phyloP scores from a whole-genome alignment of 2,888 invertebrate genomes.

The Caenorhabditis becei region DNA sequence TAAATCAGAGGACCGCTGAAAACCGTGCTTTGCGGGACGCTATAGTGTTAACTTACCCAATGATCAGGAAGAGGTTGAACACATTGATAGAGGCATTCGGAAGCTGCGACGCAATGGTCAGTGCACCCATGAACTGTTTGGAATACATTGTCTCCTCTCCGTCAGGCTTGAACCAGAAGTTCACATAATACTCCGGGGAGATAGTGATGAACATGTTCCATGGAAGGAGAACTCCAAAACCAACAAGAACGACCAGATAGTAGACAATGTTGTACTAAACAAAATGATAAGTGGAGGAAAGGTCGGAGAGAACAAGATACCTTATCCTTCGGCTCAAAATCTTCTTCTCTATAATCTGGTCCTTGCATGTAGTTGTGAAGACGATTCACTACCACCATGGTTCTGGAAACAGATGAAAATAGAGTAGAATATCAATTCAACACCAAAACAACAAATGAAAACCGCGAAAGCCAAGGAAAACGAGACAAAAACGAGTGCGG shows the following conservation, averaged over 20 bases:
- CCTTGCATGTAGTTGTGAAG: constrained; percentile 20
- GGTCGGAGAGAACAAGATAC: background rate
- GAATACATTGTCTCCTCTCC: constrained; percentile 84
- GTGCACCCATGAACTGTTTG: constrained; percentile 89
- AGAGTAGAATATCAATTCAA: background rate
- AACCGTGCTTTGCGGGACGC: too few relatives aligned
- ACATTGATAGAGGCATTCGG: constrained; percentile 93
- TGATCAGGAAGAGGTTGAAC: constrained; percentile 76
- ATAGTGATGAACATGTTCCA: constrained; percentile 99
- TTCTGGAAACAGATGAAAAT: background rate
- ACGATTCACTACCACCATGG: constrained; percentile 18
- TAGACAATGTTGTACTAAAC: constrained; percentile 85
- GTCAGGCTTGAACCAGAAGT: constrained; percentile 87
- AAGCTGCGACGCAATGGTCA: constrained; percentile 93
- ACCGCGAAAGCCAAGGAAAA: too few relatives aligned
- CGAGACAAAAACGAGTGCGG: too few relatives aligned
- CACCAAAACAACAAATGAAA: background rate
- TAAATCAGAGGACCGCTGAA: constrained; percentile 89
- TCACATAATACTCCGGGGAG: constrained; percentile 85
- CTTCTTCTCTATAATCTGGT: too few relatives aligned
- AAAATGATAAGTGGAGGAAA: background rate
- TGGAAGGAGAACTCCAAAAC: constrained; percentile 93
- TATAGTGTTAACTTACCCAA: constrained; percentile 67
- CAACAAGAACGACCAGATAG: constrained; percentile 92
- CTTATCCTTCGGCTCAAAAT: constrained; percentile 21